phyloP scores from a whole-genome alignment of 1,140 invertebrate genomes.

The Philopotamus ludificatus region DNA sequence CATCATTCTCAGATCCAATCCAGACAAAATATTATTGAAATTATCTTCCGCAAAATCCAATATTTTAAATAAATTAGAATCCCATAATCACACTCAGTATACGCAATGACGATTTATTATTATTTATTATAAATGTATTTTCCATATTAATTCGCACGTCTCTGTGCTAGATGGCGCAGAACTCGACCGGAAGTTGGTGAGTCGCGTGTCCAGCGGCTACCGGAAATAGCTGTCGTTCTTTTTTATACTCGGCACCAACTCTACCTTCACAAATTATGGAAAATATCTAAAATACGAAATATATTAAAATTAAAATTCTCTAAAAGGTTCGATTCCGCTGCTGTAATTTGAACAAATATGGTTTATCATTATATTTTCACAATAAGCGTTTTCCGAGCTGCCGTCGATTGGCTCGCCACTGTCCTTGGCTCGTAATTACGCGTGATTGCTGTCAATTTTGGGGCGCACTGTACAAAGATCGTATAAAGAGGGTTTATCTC shows the following conservation, averaged over 20 bases:
- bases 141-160: too few relatives aligned
- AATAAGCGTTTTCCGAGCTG: too few relatives aligned
- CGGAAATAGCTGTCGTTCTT: slow-evolving; percentile 29
- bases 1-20: too few relatives aligned
- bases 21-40: too few relatives aligned
- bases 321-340: too few relatives aligned
- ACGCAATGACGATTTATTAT: background rate
- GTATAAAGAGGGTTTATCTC: slow-evolving; percentile 17
- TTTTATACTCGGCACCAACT: background rate
- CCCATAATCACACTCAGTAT: background rate
- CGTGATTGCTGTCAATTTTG: slow-evolving; percentile 2
- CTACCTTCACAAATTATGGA: too few relatives aligned
- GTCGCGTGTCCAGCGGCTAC: slow-evolving; percentile 25
- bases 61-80: too few relatives aligned
- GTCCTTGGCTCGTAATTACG: background rate
- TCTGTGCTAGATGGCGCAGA: slow-evolving; percentile 13
- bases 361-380: too few relatives aligned
- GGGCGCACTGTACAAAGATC: background rate
- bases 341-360: too few relatives aligned
- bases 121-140: background rate
- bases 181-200: slow-evolving; percentile 22
- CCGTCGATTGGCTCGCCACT: background rate
- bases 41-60: too few relatives aligned
- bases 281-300: too few relatives aligned
- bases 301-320: too few relatives aligned